Evolutionary conservation across 1,140 invertebrate species (phyloP).

Genomic region (Penaeus indicus): DNA sequence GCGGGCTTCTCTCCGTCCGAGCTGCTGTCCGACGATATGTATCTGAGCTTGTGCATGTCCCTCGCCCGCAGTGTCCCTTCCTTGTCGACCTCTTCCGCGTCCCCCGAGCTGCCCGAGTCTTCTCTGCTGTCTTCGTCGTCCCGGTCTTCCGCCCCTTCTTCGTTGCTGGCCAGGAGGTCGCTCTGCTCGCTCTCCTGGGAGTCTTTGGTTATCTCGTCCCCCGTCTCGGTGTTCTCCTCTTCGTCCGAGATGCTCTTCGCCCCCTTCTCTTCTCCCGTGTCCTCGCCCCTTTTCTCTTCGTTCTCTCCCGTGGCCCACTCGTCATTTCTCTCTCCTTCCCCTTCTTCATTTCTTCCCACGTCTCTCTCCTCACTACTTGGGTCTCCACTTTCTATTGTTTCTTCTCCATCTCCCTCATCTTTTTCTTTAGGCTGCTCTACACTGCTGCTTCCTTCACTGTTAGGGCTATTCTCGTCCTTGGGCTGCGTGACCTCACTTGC

Average conservation of each 20-base stretch:
- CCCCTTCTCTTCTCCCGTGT: too few species aligned
- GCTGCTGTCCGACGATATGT: slow-evolving; percentile 50
- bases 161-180: neutral
- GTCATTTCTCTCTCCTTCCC: neutral
- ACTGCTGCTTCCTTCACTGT: slow-evolving; percentile 35
- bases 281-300: too few species aligned
- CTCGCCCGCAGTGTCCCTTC: neutral
- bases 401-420: slow-evolving; percentile 8
- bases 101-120: neutral
- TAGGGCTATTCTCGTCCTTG: slow-evolving; percentile 31
- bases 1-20: slow-evolving; percentile 44
- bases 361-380: neutral
- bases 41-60: slow-evolving; percentile 14
- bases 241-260: neutral
- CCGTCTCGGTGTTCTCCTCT: neutral
- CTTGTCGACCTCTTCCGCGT: neutral
- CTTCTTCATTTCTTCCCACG: neutral
- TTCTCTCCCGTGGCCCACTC: neutral
- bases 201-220: too few species aligned
- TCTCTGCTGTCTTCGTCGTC: neutral
- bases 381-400: neutral
- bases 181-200: too few species aligned
- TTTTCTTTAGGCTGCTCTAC: slow-evolving; percentile 8
- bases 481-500: slow-evolving; percentile 46
- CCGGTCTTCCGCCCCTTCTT: neutral